Base-by-base conservation (phyloP, 1,140 invertebrate genomes). In the Sinonovacula constricta region DNA sequence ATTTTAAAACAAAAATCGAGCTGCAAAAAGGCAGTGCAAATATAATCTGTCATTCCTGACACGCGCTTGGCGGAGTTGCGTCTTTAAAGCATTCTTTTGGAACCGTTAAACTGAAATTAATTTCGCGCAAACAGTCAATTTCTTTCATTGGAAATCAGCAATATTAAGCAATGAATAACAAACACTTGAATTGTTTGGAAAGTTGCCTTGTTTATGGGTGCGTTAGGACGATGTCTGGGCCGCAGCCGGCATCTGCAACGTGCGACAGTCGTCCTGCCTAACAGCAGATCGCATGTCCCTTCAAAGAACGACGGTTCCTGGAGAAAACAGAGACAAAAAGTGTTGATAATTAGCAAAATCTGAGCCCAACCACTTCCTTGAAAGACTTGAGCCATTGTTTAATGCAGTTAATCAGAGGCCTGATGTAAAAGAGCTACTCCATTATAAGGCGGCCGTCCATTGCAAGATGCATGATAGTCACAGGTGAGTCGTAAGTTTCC, bases 51-150 rank as follows among this genome's bases (percentile, higher is more conserved):
- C 53, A 66, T 28, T 31, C 30, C 22, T 67, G 72, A 57, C 72
- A 67, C 72, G 62, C 72, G 72, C 72, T 45, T 45, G 49, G 26
- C 63, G 49, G 53, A 18, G 39, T 33, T 5, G 22, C 18, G n/a
- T 33, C 53, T 63, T 39, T 14, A 59, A 22, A n/a, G 24, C 28
- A 54, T 66, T 65, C 63, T 76, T 67, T 67, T 65, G 31, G 65
- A 39, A 67, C 72, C 72, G 63, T 76, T 66, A 76, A 76, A 76
- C 72, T 66, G 72, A 76, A 76, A 76, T 76, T 66, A 76, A 76
- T 76, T 76, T 76, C 65, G 72, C 72, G 65, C 72, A 76, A 76
- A 76, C 65, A 76, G 72, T 76, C 72, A 76, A 76, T 76, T 67
- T 56, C 53, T 67, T 76, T 76, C 72, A 76, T 76, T 67, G 72